Base-by-base conservation (phyloP, 92 coral and sea anemone genomes). In the Zoanthus solanderi region DNA sequence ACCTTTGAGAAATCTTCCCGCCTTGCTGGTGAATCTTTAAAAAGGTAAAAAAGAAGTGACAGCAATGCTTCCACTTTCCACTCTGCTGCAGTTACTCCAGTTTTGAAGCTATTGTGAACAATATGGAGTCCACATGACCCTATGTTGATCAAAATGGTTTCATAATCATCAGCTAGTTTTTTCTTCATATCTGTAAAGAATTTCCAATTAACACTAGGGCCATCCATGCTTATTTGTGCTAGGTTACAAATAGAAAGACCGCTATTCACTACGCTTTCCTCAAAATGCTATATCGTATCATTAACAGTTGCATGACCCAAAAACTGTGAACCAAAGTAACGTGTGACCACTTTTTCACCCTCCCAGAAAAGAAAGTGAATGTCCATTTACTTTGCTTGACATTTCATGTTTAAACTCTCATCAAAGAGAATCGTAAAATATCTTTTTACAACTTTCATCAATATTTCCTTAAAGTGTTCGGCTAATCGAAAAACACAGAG, bases 261-360 rank as follows among this genome's bases (percentile, higher is more conserved):
- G 75, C 90, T 72, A 61, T 76, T 83, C n/a, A 88, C 60, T 67
- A 88, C 81, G 46, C 83, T 65, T 71, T 88, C 54, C 79, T 87
- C 88, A 77, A 91, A 91, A 78, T 91, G 93, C 63, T 87, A 76
- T 67, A 87, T 88, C 90, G 82, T 87, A 82, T 87, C 93, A 76
- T 87, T 88, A 87, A 88, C 93, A 52, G 93, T 91, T 65, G 90
- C 90, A 83, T 91, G 90, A n/a, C 88, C 93, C 75, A 87, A 56
- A 16, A 68, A 69, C 50, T 71, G 60, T 31, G 87, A 57, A 57
- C 78, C 46, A 48, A 84, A 71, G 79, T 84, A 84, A 46, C 54
- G 47, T 9, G 87, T 84, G 37, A 54, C 69, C 32, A 89, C 88
- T 83, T 75, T 29, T 15, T 75, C 75, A 32, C 50, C 66, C 44